Evolutionary conservation across 2,888 invertebrate genomes (phyloP).

Genomic region (Xestia sexstrigata): DNA sequence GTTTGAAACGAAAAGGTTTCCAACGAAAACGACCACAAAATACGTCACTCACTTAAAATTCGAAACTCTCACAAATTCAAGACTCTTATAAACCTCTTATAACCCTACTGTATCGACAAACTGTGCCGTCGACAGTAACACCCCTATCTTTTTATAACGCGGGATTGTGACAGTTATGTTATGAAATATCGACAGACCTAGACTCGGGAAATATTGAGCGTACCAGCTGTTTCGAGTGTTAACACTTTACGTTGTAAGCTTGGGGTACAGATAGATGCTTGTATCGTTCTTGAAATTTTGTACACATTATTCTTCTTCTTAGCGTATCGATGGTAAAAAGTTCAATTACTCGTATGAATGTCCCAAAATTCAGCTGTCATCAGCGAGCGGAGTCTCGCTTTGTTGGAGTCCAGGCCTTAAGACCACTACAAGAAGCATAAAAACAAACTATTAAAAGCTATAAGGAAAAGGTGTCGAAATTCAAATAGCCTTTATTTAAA

Average conservation of each 20-base stretch:
- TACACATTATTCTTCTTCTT: not conserved
- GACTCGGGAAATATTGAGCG: slow-evolving; percentile 22
- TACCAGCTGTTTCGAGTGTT: slow-evolving; percentile 30
- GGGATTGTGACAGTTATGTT: slow-evolving; percentile 20
- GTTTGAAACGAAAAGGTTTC: not conserved
- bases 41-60: not conserved
- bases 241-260: slow-evolving; percentile 9
- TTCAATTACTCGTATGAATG: not conserved
- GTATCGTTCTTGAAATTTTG: not conserved
- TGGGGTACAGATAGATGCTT: not conserved
- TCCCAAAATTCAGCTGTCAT: not conserved
- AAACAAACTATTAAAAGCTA: not conserved
- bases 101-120: not conserved
- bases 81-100: not conserved
- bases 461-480: slow-evolving; percentile 6
- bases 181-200: slow-evolving; percentile 42
- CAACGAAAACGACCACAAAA: not conserved
- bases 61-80: not conserved
- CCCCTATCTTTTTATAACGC: slow-evolving; percentile 20
- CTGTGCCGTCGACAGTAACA: not conserved
- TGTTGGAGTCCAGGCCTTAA: not conserved
- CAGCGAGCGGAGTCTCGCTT: no score
- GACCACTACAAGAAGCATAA: not conserved
- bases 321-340: not conserved
- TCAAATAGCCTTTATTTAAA: slow-evolving; percentile 20